Evolutionary conservation across 2,797 vertebrate genomes (phyloP).

Genomic region (Ctenosaura bakeri): DNA sequence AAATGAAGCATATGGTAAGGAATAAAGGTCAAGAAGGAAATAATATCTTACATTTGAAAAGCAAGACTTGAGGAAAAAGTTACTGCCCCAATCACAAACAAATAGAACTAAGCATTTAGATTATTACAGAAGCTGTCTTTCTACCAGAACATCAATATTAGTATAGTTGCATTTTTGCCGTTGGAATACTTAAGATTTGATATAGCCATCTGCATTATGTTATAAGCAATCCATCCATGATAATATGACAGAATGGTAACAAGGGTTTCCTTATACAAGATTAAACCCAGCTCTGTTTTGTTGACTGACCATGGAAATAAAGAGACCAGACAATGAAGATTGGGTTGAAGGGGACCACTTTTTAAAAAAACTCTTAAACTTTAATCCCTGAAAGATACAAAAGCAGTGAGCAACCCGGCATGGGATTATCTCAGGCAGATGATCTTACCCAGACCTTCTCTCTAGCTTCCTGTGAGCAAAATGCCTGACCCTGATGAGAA

Average conservation of each 20-base stretch:
- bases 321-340: too few species aligned
- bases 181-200: not conserved
- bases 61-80: conserved; percentile 23
- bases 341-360: too few species aligned
- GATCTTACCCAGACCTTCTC: too few species aligned
- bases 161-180: not conserved
- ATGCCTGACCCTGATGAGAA: too few species aligned
- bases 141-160: not conserved
- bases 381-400: too few species aligned
- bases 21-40: conserved; percentile 45
- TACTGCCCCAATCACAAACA: conserved; percentile 20
- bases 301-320: not conserved
- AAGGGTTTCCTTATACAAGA: conserved; percentile 33
- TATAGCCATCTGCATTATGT: conserved; percentile 14
- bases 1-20: conserved; percentile 40
- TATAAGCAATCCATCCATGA: conserved; percentile 14
- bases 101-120: conserved; percentile 9
- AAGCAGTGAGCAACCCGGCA: too few species aligned
- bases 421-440: too few species aligned
- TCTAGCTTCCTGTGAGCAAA: too few species aligned
- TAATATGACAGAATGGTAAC: conserved; percentile 32
- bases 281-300: not conserved
- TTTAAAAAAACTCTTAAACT: too few species aligned
- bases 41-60: conserved; percentile 26
- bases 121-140: conserved; percentile 12